A percentile compares a stretch with the other conserved stretches of the same genome.
phyloP scores from a whole-genome alignment of 2,113 vertebrate species.

The Chamaea fasciata region DNA sequence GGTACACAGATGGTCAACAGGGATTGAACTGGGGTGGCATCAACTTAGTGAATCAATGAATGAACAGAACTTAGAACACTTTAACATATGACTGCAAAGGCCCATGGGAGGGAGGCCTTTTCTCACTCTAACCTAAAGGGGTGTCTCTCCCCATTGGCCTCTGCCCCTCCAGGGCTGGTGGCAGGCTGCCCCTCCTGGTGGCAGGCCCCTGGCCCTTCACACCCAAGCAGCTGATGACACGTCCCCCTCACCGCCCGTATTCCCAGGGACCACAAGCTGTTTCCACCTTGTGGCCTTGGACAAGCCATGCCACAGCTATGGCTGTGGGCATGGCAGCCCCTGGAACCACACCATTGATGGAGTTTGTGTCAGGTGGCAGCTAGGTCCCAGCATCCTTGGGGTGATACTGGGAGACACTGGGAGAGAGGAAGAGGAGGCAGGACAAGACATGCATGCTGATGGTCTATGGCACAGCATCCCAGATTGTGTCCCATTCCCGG shows the following conservation, averaged over 20 bases:
- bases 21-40: neutral
- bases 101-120: neutral
- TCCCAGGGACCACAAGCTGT: neutral
- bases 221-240: neutral
- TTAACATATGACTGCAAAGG: neutral
- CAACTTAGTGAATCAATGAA: neutral
- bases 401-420: neutral
- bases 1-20: neutral
- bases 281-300: neutral
- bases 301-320: neutral
- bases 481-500: rapidly evolving
- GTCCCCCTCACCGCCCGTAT: rapidly evolving
- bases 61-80: neutral
- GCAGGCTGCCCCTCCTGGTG: neutral
- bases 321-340: neutral
- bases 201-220: neutral
- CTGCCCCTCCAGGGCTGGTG: neutral
- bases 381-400: neutral
- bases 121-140: neutral
- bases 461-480: too few relatives aligned
- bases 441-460: neutral
- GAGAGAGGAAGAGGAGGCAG: neutral
- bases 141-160: neutral
- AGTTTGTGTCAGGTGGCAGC: neutral
- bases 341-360: neutral